A percentile compares a stretch with the other conserved stretches of the same genome.
Evolutionary conservation across 2,113 vertebrate genomes (phyloP).

Genomic region (Phocoena phocoena): DNA sequence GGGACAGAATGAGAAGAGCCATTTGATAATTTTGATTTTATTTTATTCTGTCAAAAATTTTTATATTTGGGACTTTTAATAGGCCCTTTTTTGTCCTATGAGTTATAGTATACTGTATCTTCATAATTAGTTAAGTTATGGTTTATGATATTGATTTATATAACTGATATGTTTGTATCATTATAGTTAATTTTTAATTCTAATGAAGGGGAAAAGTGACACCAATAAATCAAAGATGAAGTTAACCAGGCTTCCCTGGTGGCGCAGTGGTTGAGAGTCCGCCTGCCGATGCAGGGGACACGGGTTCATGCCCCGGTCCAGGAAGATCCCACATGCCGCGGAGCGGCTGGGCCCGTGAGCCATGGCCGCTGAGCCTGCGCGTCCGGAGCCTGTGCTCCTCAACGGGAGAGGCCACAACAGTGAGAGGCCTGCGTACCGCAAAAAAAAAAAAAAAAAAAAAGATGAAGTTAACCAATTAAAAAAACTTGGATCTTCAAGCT

Average conservation of each 20-base stretch:
- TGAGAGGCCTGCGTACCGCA: too few relatives aligned
- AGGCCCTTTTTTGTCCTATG: not conserved
- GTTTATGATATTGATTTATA: not conserved
- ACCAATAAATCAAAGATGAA: not conserved
- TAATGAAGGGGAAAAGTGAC: not conserved
- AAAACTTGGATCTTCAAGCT: too few relatives aligned
- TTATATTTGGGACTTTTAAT: not conserved
- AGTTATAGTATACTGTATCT: not conserved
- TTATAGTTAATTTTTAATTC: conserved; percentile 36
- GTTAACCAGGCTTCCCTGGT: not conserved
- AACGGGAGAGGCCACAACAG: too few relatives aligned
- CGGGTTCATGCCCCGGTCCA: too few relatives aligned
- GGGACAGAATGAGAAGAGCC: not conserved
- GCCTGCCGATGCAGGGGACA: too few relatives aligned
- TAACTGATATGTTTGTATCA: conserved; percentile 5
- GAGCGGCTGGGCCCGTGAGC: too few relatives aligned
- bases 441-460: not conserved
- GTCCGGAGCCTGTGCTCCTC: too few relatives aligned
- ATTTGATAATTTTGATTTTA: not conserved
- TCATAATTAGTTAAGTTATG: not conserved
- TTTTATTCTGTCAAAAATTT: not conserved
- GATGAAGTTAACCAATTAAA: conserved; percentile 24
- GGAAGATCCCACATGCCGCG: too few relatives aligned
- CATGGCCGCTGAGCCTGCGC: too few relatives aligned
- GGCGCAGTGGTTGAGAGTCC: too few relatives aligned